These are phyloP conservation scores for Tragulus kanchil DNA, from an alignment of 2,113 vertebrate genomes.

Conservation along the genomic window DNA sequence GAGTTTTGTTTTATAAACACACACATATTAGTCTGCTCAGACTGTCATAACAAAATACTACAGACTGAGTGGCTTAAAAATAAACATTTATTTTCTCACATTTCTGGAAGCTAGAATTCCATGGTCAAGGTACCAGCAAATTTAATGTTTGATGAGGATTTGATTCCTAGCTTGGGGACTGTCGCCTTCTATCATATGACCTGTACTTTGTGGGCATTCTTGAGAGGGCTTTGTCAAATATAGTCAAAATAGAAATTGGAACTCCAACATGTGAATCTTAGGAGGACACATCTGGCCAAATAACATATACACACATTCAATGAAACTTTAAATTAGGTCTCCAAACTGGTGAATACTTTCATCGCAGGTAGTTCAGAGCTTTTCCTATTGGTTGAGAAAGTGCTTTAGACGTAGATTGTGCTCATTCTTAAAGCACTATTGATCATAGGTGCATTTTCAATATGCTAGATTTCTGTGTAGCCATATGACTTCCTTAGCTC, in stretches of 20 bases:
- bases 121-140: not conserved
- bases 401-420: not conserved
- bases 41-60: not conserved
- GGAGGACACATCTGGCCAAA: not conserved
- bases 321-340: not conserved
- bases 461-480: not conserved
- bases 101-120: not conserved
- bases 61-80: not conserved
- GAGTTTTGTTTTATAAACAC: not conserved
- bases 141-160: not conserved
- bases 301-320: not conserved
- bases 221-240: not conserved
- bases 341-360: not conserved
- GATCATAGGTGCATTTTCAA: not conserved
- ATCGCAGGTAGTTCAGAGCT: not conserved
- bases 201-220: not conserved
- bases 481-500: not conserved
- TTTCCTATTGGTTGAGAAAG: not conserved
- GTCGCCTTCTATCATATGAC: fast-evolving
- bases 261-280: not conserved
- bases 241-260: not conserved
- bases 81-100: not conserved
- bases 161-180: not conserved
- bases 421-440: not conserved
- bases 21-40: not conserved